phyloP scores from a whole-genome alignment of 2,113 vertebrate genomes.

The Psittacula cyanocephala region DNA sequence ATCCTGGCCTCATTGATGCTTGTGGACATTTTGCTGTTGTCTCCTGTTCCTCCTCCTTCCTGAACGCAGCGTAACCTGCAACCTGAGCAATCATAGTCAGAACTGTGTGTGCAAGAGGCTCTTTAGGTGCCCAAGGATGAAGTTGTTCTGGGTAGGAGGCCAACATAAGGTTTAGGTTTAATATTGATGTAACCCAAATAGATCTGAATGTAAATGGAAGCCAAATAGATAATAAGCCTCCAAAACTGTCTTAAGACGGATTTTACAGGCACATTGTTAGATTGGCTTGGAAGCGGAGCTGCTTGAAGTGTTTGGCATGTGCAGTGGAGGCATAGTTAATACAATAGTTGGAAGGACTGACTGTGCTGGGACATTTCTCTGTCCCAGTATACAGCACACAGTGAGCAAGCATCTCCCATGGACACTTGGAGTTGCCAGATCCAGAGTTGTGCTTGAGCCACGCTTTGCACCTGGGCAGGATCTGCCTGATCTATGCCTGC shows the following conservation, averaged over 20 bases:
- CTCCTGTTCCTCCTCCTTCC: background rate
- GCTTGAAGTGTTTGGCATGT: background rate
- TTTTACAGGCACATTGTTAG: background rate
- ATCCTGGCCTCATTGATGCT: background rate
- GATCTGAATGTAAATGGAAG: background rate
- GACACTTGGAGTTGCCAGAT: background rate
- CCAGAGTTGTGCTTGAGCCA: background rate
- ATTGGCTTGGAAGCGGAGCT: background rate
- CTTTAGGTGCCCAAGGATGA: background rate
- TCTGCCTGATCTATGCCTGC: background rate
- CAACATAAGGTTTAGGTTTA: background rate
- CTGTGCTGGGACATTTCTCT: background rate
- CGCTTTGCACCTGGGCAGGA: background rate
- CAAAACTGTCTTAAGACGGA: background rate
- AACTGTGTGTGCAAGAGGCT: background rate
- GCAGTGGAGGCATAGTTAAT: background rate
- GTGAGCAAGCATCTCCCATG: background rate
- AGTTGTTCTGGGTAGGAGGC: background rate
- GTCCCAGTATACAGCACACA: background rate
- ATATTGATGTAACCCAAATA: background rate
- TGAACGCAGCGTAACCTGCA: background rate
- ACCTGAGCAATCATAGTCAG: accelerated
- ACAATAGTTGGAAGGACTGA: background rate
- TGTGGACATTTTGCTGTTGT: background rate
- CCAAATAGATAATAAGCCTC: background rate